Percentiles rank a stretch among this genome's conserved stretches.
Conservation (phyloP, 2,888 invertebrate genomes). For the Junonia oenone region DNA sequence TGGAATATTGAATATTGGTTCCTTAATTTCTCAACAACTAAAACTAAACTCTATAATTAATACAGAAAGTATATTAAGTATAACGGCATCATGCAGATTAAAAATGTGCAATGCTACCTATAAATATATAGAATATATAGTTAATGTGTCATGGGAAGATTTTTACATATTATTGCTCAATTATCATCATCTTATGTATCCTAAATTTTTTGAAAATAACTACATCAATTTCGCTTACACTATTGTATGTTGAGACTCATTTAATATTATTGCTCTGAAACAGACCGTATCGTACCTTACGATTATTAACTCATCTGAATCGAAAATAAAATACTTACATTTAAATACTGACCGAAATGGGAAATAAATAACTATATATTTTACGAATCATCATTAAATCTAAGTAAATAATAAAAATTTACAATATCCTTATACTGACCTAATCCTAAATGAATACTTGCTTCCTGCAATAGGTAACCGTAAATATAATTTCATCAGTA, state of each 20-base stretch:
- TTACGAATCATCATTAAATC: conserved; percentile 50
- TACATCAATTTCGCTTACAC: conserved; percentile 19
- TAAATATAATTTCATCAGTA: conserved; percentile 70
- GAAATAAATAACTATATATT: conserved; percentile 71
- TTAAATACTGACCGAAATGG: conserved; percentile 79
- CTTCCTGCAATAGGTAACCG: conserved; percentile 77
- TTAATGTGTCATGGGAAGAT: conserved; percentile 18
- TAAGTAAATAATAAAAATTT: conserved; percentile 66
- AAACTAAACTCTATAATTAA: conserved; percentile 30
- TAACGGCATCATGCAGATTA: conserved; percentile 19
- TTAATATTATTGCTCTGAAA: conserved; percentile 55
- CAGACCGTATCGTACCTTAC: conserved; percentile 44
- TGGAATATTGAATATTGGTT: conserved; percentile 39
- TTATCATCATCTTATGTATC: conserved; percentile 9
- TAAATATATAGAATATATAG: neutral
- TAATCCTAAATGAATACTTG: conserved; percentile 74
- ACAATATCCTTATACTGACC: conserved; percentile 57
- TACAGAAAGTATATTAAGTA: conserved; percentile 28
- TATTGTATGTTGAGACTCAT: conserved; percentile 28
- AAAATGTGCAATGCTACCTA: conserved; percentile 21
- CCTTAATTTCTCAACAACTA: conserved; percentile 32
- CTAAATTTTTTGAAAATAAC: conserved; percentile 14
- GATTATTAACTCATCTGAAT: conserved; percentile 46
- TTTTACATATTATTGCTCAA: conserved; percentile 21
- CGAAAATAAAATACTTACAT: conserved; percentile 67